Conservation (phyloP, 2,797 vertebrate genomes). For the Arnoldichthys spilopterus region DNA sequence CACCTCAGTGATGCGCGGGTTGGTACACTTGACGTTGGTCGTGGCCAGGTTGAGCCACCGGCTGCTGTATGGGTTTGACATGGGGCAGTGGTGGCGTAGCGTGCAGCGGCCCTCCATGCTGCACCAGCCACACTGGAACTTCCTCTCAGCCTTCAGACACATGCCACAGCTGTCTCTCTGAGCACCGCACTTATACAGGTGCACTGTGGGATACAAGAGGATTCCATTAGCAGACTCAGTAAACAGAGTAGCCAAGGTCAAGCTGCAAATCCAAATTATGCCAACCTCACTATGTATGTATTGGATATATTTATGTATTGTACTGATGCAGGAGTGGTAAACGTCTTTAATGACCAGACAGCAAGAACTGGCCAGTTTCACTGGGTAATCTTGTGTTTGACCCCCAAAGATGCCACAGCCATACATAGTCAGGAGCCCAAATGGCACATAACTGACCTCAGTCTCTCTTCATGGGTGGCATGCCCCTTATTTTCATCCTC, state of each 20-base stretch:
- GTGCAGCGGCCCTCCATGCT: constrained; percentile 87
- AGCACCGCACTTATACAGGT: constrained; percentile 96
- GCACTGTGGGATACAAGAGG: constrained; percentile 77
- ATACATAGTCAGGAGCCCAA: too few relatives aligned
- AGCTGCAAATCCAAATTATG: background rate
- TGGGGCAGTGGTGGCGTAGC: constrained; percentile 86
- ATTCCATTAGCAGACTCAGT: constrained; percentile 4
- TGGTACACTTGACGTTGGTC: constrained; percentile 93
- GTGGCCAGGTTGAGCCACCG: constrained; percentile 95
- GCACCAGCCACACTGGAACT: constrained; percentile 97
- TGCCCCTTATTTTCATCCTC: background rate
- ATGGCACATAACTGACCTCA: background rate
- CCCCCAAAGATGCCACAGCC: too few relatives aligned
- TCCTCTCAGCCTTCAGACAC: constrained; percentile 93
- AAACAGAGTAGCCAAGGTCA: background rate
- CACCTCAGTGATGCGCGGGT: constrained; percentile 97
- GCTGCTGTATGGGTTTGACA: constrained; percentile 78
- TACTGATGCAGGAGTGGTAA: background rate
- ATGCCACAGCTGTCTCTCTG: constrained; percentile 97
- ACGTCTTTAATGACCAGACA: too few relatives aligned
- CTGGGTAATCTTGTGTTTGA: too few relatives aligned
- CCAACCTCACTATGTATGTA: background rate
- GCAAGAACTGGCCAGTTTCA: too few relatives aligned
- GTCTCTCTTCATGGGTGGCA: background rate
- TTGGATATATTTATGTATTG: background rate